Evolutionary conservation across 2,113 vertebrate species (phyloP).

Genomic region (Hypanus sabinus): DNA sequence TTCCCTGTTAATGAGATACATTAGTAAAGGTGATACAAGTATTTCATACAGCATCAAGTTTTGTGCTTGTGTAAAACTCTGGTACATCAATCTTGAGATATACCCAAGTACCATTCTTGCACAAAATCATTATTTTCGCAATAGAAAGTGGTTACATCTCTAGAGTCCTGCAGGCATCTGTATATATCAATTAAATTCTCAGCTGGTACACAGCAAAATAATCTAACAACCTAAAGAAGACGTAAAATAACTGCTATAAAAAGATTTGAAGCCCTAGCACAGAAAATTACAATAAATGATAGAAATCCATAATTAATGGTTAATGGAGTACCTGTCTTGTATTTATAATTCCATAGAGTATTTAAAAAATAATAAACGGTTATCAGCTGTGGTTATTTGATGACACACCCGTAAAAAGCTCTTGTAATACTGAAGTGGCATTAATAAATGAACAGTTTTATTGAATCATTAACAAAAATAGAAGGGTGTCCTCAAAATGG

Average conservation of each 20-base stretch:
- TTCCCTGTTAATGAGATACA: not conserved
- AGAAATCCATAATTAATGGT: not conserved
- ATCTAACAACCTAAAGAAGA: not conserved
- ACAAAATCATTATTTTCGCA: not conserved
- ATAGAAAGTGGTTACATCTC: not conserved
- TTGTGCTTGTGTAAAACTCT: not conserved
- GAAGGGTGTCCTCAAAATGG: not conserved
- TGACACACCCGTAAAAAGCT: not conserved
- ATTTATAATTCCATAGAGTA: not conserved
- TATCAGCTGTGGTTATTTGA: not conserved
- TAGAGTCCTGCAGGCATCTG: not conserved
- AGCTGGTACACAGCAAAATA: not conserved
- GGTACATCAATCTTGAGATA: not conserved
- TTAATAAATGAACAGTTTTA: not conserved
- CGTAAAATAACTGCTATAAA: constrained; percentile 6
- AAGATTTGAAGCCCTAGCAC: not conserved
- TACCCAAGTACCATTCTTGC: not conserved
- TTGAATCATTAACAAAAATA: not conserved
- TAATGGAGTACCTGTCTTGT: not conserved
- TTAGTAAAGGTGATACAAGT: not conserved
- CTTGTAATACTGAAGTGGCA: not conserved
- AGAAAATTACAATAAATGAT: not conserved
- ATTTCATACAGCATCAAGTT: not conserved
- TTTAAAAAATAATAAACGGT: not conserved
- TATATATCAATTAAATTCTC: not conserved